Evolutionary conservation across 2,888 invertebrate genomes (phyloP), one percentile per base, ranked within the genome.

Genomic region (Protula sp.): DNA sequence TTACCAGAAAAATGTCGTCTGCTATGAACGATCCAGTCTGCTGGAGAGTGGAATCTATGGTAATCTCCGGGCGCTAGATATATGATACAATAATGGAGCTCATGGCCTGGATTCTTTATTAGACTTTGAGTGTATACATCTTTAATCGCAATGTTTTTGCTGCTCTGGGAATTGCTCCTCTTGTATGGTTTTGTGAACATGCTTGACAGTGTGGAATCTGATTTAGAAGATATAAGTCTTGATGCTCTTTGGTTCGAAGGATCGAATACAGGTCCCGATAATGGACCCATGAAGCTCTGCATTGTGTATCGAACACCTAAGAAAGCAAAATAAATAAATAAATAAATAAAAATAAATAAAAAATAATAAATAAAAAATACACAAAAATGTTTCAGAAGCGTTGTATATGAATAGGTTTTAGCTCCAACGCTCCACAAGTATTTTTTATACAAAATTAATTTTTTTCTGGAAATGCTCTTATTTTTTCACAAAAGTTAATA

Each of bases 51-150:
- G 75, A 95, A 99, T 63, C 95, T 86, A 79, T 99, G 99, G 82
- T 99, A 99, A 81, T 99, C 97, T 0, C 98, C 99, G 0, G 99
- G 99, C 0, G 98, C 95, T 69, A 99, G 84, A 78, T 99, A 99
- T 70, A 99, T 90, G 2, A 94, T 92, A 76, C 94, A 89, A 74
- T 98, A 95, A 78, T 91, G 97, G 2, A 99, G 84, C 48, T 86
- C 86, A 61, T 74, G 66, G 19, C 71, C 74, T 4, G 71, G 69
- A 30, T n/a, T n/a, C n/a, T n/a, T n/a, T n/a, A n/a, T 70, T 70
- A 3, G 71, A 56, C 1, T n/a, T n/a, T n/a, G n/a, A n/a, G n/a
- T n/a, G n/a, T n/a, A n/a, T n/a, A n/a, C n/a, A n/a, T n/a, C n/a
- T n/a, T n/a, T n/a, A n/a, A n/a, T n/a, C n/a, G n/a, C n/a, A n/a